A percentile compares a stretch with the other conserved stretches of the same genome.
phyloP scores from a whole-genome alignment of 1,140 invertebrate genomes.

The Drosophila bocqueti region DNA sequence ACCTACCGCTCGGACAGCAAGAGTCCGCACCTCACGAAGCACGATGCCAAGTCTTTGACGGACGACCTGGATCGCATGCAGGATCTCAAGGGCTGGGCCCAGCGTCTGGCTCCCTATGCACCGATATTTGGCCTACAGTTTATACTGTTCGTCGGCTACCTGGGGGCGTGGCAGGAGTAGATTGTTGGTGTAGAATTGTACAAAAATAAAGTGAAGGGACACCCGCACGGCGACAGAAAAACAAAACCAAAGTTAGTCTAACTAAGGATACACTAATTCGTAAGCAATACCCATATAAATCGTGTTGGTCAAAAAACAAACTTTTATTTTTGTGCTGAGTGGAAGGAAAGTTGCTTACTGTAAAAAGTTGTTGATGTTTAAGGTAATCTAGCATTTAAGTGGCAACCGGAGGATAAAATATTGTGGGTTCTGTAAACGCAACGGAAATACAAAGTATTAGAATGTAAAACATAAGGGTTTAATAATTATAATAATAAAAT shows the following conservation, averaged over 20 bases:
- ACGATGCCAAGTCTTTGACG: conserved; percentile 78
- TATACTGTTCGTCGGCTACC: not conserved
- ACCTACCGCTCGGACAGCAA: conserved; percentile 68
- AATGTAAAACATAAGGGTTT: conserved; percentile 57
- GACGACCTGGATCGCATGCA: conserved; percentile 75
- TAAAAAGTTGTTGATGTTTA: conserved; percentile 80
- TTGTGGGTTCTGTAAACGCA: conserved; percentile 41
- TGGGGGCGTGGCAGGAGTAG: conserved; percentile 59
- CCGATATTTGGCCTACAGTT: not conserved
- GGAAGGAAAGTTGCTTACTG: conserved; percentile 53
- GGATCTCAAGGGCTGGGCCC: conserved; percentile 56
- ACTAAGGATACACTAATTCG: conserved; percentile 45
- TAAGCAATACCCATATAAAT: conserved; percentile 63
- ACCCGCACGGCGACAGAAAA: not conserved
- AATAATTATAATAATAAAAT: conserved; percentile 7
- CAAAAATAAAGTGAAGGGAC: conserved; percentile 40
- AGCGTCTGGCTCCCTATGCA: not conserved
- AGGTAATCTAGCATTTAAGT: conserved; percentile 61
- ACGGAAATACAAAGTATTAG: conserved; percentile 83
- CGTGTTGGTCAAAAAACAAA: conserved; percentile 35
- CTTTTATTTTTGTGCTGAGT: conserved; percentile 43
- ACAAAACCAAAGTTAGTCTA: conserved; percentile 26
- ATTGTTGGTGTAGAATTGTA: conserved; percentile 52
- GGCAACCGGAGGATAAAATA: conserved; percentile 5
- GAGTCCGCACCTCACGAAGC: conserved; percentile 58